Conservation (phyloP, 2,797 vertebrate species). For the Pangasius larnaudii region DNA sequence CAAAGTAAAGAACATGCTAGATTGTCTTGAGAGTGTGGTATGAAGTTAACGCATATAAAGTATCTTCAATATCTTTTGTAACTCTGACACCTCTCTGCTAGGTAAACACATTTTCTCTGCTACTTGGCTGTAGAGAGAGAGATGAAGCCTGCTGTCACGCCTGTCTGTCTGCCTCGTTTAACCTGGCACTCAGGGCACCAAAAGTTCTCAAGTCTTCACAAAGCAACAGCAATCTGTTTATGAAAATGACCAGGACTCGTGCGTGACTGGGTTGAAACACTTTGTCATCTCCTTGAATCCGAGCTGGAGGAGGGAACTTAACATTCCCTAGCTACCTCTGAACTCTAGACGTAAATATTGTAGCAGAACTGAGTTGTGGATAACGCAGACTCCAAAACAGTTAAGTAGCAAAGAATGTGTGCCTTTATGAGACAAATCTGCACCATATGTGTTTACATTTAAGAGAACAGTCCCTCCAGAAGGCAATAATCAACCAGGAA, state of each 20-base stretch:
- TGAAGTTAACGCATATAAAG: background rate
- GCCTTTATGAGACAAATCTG: slow-evolving; percentile 68
- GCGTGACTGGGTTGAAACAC: background rate
- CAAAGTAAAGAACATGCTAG: background rate
- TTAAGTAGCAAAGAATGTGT: slow-evolving; percentile 63
- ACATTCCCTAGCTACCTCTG: slow-evolving; percentile 40
- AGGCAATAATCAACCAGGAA: slow-evolving; percentile 64
- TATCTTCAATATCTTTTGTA: background rate
- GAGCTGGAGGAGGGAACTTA: background rate
- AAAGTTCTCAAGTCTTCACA: background rate
- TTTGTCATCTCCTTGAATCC: slow-evolving; percentile 54
- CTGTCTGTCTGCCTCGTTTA: background rate
- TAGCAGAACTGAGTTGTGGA: slow-evolving; percentile 60
- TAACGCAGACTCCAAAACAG: slow-evolving; percentile 67
- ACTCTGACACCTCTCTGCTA: background rate
- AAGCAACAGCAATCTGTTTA: background rate
- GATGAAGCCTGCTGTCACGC: background rate
- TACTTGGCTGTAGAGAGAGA: background rate
- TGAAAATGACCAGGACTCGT: background rate
- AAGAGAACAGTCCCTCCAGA: slow-evolving; percentile 58
- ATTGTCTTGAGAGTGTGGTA: background rate
- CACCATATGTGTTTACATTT: slow-evolving; percentile 72
- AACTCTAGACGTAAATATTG: slow-evolving; percentile 67
- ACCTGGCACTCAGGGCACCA: background rate
- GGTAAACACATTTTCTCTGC: background rate